phyloP scores from a whole-genome alignment of 2,888 invertebrate genomes.

The Calephelis perditalis region DNA sequence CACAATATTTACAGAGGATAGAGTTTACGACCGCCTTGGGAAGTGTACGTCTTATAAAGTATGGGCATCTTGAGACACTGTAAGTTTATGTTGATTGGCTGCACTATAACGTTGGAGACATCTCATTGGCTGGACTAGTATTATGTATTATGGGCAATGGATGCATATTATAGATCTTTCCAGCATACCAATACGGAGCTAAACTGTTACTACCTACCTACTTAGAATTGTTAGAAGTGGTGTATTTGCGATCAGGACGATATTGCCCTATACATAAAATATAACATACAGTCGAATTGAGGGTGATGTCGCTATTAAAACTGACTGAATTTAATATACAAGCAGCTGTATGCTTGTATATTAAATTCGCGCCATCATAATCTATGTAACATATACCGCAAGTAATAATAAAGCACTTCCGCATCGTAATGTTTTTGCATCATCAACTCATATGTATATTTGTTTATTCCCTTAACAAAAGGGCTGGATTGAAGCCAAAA shows the following conservation, averaged over 20 bases:
- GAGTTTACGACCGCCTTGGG: constrained; percentile 4
- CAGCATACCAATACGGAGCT: too few species aligned
- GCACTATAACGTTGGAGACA: background rate
- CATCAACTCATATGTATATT: constrained; percentile 15
- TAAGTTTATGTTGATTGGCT: constrained; percentile 10
- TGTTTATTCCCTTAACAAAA: constrained; percentile 19
- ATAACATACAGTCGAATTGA: too few species aligned
- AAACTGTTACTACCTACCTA: too few species aligned
- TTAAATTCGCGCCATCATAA: background rate
- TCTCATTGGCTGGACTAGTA: background rate
- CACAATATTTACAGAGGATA: background rate
- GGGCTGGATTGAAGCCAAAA: constrained; percentile 19
- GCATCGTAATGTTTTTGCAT: background rate
- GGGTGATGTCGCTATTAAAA: too few species aligned
- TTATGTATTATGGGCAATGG: background rate
- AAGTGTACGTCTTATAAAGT: constrained; percentile 5
- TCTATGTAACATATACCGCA: background rate
- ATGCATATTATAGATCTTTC: too few species aligned
- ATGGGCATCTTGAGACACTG: constrained; percentile 6
- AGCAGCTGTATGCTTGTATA: background rate
- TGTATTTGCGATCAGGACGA: too few species aligned
- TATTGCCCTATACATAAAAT: too few species aligned
- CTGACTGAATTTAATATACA: background rate
- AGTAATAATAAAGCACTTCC: background rate
- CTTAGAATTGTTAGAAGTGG: too few species aligned